Evolutionary conservation across 2,797 vertebrate species (phyloP).

Genomic region (Adelosebastes latens): DNA sequence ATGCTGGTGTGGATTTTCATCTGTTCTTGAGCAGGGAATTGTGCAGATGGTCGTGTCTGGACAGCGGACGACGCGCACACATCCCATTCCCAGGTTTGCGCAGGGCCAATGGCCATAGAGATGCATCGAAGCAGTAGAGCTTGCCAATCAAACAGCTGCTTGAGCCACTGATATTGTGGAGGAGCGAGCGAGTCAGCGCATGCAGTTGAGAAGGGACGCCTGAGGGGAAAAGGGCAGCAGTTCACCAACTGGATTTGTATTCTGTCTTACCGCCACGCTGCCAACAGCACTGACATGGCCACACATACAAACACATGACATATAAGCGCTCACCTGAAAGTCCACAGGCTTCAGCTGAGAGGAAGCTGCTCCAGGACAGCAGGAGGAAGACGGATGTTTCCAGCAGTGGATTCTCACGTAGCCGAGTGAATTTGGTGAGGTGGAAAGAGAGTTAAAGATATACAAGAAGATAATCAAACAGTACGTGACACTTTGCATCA

Average conservation of each 20-base stretch:
- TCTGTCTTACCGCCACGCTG: constrained; percentile 32
- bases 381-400: constrained; percentile 88
- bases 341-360: constrained; percentile 87
- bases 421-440: constrained; percentile 90
- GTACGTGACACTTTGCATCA: not conserved
- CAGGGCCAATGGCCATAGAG: not conserved
- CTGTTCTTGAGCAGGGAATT: not conserved
- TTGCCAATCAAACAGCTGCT: constrained; percentile 46
- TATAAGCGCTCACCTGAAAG: constrained; percentile 83
- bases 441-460: constrained; percentile 82
- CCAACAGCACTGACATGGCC: not conserved
- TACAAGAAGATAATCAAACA: constrained; percentile 21
- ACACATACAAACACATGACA: not conserved
- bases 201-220: constrained; percentile 6
- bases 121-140: constrained; percentile 13
- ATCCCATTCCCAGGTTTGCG: constrained; percentile 9
- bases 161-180: constrained; percentile 20
- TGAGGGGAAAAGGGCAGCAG: constrained; percentile 5
- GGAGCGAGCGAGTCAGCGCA: constrained; percentile 18
- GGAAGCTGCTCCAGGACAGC: constrained; percentile 90
- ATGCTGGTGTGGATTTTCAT: not conserved
- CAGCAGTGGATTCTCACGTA: constrained; percentile 86
- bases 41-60: constrained; percentile 15
- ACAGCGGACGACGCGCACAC: not conserved
- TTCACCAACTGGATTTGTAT: constrained; percentile 43